These are phyloP conservation scores for Trissolcus basalis DNA, from an alignment of 1,140 invertebrate genomes.

Conservation along the genomic window DNA sequence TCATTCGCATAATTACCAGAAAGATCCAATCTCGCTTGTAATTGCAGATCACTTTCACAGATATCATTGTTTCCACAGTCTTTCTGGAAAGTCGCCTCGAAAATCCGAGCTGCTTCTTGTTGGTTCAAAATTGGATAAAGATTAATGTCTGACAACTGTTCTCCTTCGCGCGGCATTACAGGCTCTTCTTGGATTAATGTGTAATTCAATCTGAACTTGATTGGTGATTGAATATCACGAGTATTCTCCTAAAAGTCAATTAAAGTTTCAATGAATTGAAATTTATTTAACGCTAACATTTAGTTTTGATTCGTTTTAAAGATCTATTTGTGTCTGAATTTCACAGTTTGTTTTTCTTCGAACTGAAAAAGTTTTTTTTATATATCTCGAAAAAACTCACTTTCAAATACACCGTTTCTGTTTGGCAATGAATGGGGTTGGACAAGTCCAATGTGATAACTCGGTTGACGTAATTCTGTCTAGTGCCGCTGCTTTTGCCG, in stretches of 20 bases:
- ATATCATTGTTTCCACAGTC: conserved; percentile 93
- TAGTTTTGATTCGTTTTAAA: background rate
- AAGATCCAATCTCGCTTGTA: conserved; percentile 82
- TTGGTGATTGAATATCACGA: conserved; percentile 88
- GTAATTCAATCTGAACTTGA: conserved; percentile 90
- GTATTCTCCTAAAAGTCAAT: conserved; percentile 80
- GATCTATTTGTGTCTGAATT: no score
- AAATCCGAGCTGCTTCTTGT: conserved; percentile 87
- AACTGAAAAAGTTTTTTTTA: no score
- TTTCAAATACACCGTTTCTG: conserved; percentile 88
- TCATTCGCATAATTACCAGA: conserved; percentile 64
- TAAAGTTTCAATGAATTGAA: background rate
- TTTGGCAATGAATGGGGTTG: conserved; percentile 80
- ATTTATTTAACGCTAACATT: background rate
- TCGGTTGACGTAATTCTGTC: conserved; percentile 78
- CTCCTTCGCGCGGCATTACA: conserved; percentile 76
- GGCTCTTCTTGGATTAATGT: conserved; percentile 84
- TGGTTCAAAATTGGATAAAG: conserved; percentile 92
- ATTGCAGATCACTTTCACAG: conserved; percentile 89
- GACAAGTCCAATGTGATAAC: conserved; percentile 75
- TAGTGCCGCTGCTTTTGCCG: conserved; percentile 71
- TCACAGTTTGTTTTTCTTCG: no score
- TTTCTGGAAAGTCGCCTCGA: conserved; percentile 92
- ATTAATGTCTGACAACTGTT: conserved; percentile 82
- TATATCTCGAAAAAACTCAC: conserved; percentile 61